Base-by-base conservation (phyloP, 2,797 vertebrate genomes). In the Carapus acus region DNA sequence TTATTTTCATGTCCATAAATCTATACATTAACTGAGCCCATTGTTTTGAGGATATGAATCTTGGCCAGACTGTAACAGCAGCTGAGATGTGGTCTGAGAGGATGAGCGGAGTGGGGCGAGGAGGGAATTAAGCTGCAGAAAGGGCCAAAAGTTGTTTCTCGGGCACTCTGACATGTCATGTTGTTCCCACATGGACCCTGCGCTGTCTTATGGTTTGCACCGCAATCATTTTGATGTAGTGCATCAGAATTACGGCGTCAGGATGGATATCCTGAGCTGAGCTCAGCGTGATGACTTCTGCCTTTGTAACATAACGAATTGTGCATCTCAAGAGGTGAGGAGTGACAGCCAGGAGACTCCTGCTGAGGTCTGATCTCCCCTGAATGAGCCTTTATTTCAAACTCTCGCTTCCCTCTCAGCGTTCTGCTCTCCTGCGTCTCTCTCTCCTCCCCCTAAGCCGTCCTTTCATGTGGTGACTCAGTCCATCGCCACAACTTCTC, bases 1-100 rank as follows among this genome's bases (percentile, higher is more conserved):
- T 75, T 69, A 76, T 70, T 76, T 79, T 74, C 58, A 67, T 37
- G 47, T 62, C 58, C 59, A 64, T 85, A 79, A 84, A 80, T 85
- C 60, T 53, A 1, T 53, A 57, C 42, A 58, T 74, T 68, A 77
- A 67, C 45, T 48, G 46, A 60, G 34, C 1, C 62, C 22, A 64
- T 72, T 80, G 66, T 79, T 75, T 45, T 18, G 41, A 9, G 31
- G 66, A 5, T 19, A n/a, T 52, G 13, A 43, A 1, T 13, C 49
- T 19, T 45, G 37, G 41, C 48, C 49, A 43, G 57, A 45, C 50
- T 27, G 29, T 34, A 24, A 3, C 34, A 43, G 39, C 3, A 46
- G 24, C 16, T 27, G 41, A 49, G 29, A 21, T 38, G 19, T 22
- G 42, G 33, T 39, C n/a, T 3, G 8, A 54, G 43, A 22, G 50